phyloP scores from a whole-genome alignment of 2,797 vertebrate species.

The Podargus strigoides region DNA sequence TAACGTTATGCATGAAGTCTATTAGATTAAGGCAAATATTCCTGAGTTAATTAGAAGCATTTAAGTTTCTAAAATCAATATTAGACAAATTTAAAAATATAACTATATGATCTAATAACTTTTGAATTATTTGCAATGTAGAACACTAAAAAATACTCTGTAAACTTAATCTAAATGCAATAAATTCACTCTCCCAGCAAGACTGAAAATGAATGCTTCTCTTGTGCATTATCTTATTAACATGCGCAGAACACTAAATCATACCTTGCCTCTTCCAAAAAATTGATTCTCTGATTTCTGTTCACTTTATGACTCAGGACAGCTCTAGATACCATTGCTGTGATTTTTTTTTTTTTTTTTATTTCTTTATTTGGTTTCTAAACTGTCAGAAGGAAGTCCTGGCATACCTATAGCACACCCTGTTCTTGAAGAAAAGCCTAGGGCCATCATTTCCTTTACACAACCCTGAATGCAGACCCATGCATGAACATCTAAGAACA shows the following conservation, averaged over 20 bases:
- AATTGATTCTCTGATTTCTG: neutral
- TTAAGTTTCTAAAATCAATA: neutral
- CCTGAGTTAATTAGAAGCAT: neutral
- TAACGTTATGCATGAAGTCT: neutral
- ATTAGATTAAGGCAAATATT: neutral
- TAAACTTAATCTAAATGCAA: neutral
- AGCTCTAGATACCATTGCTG: neutral
- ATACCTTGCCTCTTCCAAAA: neutral
- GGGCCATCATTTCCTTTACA: neutral
- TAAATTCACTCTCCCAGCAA: neutral
- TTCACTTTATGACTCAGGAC: neutral
- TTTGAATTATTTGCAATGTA: neutral
- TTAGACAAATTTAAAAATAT: neutral
- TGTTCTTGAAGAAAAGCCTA: neutral
- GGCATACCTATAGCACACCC: neutral
- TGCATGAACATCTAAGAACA: neutral
- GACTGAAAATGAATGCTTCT: neutral
- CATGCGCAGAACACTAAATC: neutral
- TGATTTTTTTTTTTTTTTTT: neutral
- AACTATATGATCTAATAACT: neutral
- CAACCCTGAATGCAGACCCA: neutral
- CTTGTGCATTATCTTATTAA: neutral
- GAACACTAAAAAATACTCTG: neutral
- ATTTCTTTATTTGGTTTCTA: neutral
- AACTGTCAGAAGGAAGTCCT: neutral